Percentiles rank a stretch among this genome's conserved stretches.
phyloP scores from a whole-genome alignment of 2,113 vertebrate genomes.

The Chlamydotis undulata region DNA sequence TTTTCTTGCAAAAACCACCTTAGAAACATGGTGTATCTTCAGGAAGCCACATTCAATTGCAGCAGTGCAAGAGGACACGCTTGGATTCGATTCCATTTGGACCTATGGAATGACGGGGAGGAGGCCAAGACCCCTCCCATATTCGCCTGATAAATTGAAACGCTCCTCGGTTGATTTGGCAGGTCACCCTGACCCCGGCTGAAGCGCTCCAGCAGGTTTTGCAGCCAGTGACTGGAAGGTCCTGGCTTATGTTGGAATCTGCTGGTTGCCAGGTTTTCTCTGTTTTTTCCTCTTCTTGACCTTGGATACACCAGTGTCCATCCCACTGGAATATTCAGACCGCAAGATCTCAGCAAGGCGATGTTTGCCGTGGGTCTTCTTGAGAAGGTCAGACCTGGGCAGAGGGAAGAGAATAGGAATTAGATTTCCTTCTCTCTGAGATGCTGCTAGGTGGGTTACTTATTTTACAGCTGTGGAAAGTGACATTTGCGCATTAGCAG shows the following conservation, averaged over 20 bases:
- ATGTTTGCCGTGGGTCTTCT: constrained; percentile 49
- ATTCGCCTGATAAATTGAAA: background rate
- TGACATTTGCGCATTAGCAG: constrained; percentile 42
- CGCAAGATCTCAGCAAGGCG: constrained; percentile 72
- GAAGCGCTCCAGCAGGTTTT: background rate
- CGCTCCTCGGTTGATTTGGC: background rate
- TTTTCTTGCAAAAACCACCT: background rate
- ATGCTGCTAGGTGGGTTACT: constrained; percentile 11
- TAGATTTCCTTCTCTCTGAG: background rate
- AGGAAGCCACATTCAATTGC: background rate
- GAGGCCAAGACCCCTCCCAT: constrained; percentile 11
- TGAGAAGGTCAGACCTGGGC: constrained; percentile 70
- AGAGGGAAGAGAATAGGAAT: constrained; percentile 46
- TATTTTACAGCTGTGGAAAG: background rate
- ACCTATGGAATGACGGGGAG: background rate
- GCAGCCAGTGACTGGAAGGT: background rate
- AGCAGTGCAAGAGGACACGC: background rate
- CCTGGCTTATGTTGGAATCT: background rate
- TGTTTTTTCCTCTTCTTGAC: constrained; percentile 34
- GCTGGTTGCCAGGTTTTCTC: background rate
- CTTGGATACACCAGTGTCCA: constrained; percentile 54
- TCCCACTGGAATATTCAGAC: constrained; percentile 87
- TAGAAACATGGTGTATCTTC: rapidly evolving
- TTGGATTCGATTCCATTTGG: background rate
- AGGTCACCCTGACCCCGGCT: background rate